Evolutionary conservation across 2,888 invertebrate genomes (phyloP).

Genomic region (Thelaira solivaga): DNA sequence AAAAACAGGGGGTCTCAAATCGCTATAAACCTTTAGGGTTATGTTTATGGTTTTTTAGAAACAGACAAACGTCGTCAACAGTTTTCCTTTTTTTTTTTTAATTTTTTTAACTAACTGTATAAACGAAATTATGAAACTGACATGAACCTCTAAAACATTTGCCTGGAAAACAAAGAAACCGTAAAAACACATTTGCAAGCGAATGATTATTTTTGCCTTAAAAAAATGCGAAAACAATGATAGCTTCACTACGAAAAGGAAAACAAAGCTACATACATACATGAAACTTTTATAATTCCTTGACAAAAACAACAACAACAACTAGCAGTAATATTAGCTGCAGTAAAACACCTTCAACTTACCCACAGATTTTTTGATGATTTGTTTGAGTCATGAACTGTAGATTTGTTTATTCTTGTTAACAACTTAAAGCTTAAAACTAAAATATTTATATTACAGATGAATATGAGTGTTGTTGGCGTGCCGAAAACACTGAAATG

Average conservation of each 20-base stretch:
- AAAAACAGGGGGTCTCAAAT: conserved; percentile 37
- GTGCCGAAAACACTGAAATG: no score
- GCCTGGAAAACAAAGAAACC: not conserved
- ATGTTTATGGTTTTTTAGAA: conserved; percentile 56
- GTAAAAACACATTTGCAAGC: conserved; percentile 16
- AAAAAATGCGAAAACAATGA: conserved; percentile 47
- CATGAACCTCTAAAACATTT: not conserved
- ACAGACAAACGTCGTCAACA: no score
- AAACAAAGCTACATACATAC: not conserved
- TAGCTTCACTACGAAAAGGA: conserved; percentile 11
- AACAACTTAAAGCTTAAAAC: not conserved
- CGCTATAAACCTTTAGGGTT: conserved; percentile 51
- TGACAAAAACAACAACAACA: not conserved
- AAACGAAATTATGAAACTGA: conserved; percentile 32
- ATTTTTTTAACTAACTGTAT: conserved; percentile 33
- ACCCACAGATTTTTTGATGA: conserved; percentile 45
- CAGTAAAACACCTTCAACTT: conserved; percentile 51
- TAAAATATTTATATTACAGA: no score
- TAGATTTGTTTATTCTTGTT: not conserved
- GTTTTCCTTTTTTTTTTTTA: no score
- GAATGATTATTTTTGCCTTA: not conserved
- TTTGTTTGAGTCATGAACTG: conserved; percentile 56
- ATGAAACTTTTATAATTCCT: not conserved
- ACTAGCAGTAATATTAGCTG: not conserved
- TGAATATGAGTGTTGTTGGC: no score